Conservation (phyloP, 2,888 invertebrate genomes). For the Aleiodes leptofemur region DNA sequence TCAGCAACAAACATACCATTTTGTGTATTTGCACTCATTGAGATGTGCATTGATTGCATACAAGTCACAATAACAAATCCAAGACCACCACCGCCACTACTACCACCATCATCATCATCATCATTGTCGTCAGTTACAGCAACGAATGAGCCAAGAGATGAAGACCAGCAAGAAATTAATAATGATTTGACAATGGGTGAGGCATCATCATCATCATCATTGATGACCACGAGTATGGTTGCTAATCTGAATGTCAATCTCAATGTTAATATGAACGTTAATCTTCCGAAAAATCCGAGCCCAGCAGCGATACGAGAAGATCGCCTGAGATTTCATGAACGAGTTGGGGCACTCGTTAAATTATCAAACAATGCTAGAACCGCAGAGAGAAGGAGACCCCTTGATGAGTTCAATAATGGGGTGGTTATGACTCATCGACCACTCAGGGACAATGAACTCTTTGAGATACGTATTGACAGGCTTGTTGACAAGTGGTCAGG, state of each 20-base stretch:
- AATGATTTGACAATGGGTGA: constrained; percentile 67
- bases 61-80: constrained; percentile 82
- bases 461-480: constrained; percentile 95
- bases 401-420: constrained; percentile 97
- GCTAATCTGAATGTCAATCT: constrained; percentile 74
- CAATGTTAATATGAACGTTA: constrained; percentile 72
- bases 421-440: constrained; percentile 96
- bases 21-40: constrained; percentile 85
- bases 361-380: constrained; percentile 88
- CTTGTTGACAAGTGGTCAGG: constrained; percentile 97
- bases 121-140: neutral
- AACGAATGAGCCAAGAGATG: constrained; percentile 63
- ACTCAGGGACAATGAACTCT: constrained; percentile 90
- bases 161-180: constrained; percentile 65
- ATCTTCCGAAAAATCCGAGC: constrained; percentile 71
- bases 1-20: constrained; percentile 88
- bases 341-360: constrained; percentile 92
- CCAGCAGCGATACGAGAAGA: constrained; percentile 76
- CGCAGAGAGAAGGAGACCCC: constrained; percentile 90
- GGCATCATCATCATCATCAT: constrained; percentile 58
- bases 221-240: constrained; percentile 66
- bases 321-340: constrained; percentile 88
- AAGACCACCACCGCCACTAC: constrained; percentile 26
- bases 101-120: too few species aligned
- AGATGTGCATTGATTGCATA: constrained; percentile 89